Evolutionary conservation across 2,113 vertebrate species (phyloP).

Genomic region (Ictalurus furcatus): DNA sequence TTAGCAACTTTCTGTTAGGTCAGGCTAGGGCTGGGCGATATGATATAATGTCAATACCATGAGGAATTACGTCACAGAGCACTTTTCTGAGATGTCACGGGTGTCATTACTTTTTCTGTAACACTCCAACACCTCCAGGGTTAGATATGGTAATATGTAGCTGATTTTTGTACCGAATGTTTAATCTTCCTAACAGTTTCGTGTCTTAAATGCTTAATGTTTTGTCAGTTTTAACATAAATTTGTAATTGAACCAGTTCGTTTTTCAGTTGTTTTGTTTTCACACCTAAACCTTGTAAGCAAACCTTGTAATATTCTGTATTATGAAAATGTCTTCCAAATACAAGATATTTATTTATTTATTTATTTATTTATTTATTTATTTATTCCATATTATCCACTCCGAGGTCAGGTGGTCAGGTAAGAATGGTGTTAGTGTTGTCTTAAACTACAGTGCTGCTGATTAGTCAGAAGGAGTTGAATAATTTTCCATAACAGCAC

Average conservation of each 20-base stretch:
- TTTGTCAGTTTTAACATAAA: neutral
- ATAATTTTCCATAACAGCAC: no score
- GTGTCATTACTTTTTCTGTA: neutral
- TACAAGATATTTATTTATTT: no score
- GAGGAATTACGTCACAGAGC: slow-evolving; percentile 16
- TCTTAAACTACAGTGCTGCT: neutral
- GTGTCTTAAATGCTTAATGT: neutral
- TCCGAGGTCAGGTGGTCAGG: no score
- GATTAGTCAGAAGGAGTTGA: neutral
- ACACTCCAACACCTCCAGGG: neutral
- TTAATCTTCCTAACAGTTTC: neutral
- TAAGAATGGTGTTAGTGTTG: neutral
- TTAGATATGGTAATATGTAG: neutral
- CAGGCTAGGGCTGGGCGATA: neutral
- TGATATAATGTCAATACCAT: neutral
- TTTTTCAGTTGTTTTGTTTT: neutral
- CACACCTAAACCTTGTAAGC: neutral
- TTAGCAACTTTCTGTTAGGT: neutral
- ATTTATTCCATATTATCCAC: neutral
- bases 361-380: no score
- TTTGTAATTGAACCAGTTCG: neutral
- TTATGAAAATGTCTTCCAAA: neutral
- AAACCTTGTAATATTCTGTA: neutral
- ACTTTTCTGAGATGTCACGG: neutral
- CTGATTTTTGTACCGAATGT: neutral